phyloP scores from a whole-genome alignment of 2,888 invertebrate species.

The Drosophila acutilabella region DNA sequence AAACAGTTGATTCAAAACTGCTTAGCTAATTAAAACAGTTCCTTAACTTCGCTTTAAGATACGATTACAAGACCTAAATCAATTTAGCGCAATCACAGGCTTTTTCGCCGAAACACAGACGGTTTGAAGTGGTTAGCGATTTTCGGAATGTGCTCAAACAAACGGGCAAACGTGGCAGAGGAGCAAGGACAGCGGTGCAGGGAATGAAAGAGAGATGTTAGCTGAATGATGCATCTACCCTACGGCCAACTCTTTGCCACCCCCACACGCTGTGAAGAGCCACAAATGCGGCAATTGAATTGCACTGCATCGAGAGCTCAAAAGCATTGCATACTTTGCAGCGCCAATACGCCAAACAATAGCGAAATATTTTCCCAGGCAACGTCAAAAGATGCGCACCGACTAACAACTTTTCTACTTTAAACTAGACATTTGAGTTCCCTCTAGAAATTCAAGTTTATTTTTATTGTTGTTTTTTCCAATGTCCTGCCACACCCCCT shows the following conservation, averaged over 20 bases:
- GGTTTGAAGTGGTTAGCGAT: conserved; percentile 21
- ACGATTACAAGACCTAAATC: background rate
- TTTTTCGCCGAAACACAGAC: conserved; percentile 1
- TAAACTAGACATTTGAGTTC: conserved; percentile 58
- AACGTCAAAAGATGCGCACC: conserved; percentile 48
- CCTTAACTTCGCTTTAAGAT: background rate
- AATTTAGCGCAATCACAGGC: background rate
- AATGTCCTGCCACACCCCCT: background rate
- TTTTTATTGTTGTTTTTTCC: conserved; percentile 39
- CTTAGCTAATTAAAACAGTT: too few relatives aligned
- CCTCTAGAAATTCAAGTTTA: conserved; percentile 58
- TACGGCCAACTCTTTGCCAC: background rate
- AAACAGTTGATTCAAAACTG: too few relatives aligned
- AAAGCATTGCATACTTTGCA: conserved; percentile 71
- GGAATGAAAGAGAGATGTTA: background rate
- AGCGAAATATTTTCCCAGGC: conserved; percentile 47
- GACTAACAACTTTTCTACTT: conserved; percentile 57
- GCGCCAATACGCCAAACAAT: conserved; percentile 58
- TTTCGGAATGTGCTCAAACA: conserved; percentile 35
- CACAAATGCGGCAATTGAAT: conserved; percentile 72
- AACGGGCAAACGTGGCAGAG: conserved; percentile 10
- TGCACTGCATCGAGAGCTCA: conserved; percentile 61
- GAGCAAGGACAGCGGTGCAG: too few relatives aligned
- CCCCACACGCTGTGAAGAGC: conserved; percentile 2
- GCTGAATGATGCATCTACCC: conserved; percentile 49